Conservation (phyloP, 2,797 vertebrate genomes). For the Centropyge bicolor region DNA sequence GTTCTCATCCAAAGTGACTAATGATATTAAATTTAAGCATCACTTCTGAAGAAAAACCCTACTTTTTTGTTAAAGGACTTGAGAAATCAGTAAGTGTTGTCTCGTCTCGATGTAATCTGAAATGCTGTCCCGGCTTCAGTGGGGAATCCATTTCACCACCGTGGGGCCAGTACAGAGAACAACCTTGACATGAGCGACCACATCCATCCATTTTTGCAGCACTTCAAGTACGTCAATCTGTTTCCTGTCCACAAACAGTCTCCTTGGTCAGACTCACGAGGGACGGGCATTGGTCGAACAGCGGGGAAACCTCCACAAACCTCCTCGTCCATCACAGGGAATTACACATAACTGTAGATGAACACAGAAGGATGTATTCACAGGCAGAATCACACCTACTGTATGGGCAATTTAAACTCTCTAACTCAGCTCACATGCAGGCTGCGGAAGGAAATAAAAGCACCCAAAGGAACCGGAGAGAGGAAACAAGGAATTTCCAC, state of each 20-base stretch:
- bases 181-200: neutral
- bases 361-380: constrained; percentile 14
- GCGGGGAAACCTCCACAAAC: neutral
- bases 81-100: neutral
- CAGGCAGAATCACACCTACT: neutral
- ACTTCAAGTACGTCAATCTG: neutral
- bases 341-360: constrained; percentile 19
- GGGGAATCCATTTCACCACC: neutral
- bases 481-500: constrained; percentile 20
- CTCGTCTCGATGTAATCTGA: neutral
- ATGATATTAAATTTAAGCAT: neutral
- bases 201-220: neutral
- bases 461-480: constrained; percentile 1
- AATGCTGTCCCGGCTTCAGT: neutral
- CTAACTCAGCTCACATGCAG: neutral
- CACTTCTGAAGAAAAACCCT: no score
- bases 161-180: neutral
- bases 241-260: neutral
- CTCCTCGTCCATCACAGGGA: constrained; percentile 1
- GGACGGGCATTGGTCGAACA: constrained; percentile 1
- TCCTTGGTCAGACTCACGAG: neutral
- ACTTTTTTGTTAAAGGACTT: constrained; percentile 4
- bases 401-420: neutral
- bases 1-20: neutral
- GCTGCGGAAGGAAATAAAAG: constrained; percentile 4